Evolutionary conservation across 2,888 invertebrate species (phyloP).

Genomic region (Drosophila fungiperda): DNA sequence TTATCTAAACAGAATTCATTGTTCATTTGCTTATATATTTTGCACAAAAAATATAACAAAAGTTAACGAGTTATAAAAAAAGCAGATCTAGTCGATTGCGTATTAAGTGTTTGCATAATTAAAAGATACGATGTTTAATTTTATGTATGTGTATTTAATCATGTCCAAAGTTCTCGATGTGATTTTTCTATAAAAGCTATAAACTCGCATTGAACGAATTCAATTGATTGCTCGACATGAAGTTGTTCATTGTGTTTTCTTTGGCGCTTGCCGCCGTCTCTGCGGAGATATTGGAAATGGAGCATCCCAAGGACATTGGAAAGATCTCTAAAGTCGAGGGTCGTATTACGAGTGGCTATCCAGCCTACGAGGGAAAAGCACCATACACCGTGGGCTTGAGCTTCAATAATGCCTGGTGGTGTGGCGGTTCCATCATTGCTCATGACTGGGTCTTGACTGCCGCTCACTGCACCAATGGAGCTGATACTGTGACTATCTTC

Average conservation of each 20-base stretch:
- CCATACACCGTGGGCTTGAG: conserved; percentile 76
- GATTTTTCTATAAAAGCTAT: conserved; percentile 24
- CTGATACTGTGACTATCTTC: conserved; percentile 61
- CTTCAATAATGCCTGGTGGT: conserved; percentile 62
- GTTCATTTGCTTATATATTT: background rate
- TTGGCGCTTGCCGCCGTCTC: conserved; percentile 27
- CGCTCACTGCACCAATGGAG: conserved; percentile 52
- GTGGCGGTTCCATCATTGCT: conserved; percentile 72
- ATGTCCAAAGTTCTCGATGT: background rate
- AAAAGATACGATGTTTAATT: background rate
- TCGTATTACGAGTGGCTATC: conserved; percentile 66
- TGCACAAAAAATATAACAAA: background rate
- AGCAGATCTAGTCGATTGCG: background rate
- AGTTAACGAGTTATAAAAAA: no score
- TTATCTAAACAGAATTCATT: background rate
- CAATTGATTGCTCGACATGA: conserved; percentile 16
- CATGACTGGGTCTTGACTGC: conserved; percentile 67
- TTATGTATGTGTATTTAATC: background rate
- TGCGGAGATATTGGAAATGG: conserved; percentile 32
- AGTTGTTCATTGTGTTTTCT: conserved; percentile 31
- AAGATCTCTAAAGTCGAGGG: conserved; percentile 23
- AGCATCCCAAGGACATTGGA: conserved; percentile 33
- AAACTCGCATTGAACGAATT: background rate
- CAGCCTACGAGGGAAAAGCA: conserved; percentile 62
- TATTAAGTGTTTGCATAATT: background rate